Base-by-base conservation (phyloP, 2,888 invertebrate genomes). In the Drosophila lutescens region DNA sequence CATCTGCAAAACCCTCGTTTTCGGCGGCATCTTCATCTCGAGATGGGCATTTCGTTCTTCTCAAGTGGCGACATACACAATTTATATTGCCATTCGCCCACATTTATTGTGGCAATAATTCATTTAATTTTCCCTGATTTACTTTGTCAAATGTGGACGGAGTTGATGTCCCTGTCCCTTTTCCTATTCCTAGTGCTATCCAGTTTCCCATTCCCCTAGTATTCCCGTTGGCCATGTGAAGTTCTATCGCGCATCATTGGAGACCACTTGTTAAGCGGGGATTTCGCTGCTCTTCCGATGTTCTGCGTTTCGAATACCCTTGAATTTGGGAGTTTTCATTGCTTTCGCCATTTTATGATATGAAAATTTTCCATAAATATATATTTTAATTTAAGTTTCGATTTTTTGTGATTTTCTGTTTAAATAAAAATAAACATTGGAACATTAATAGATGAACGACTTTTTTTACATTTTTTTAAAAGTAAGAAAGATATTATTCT, bases 21-120 rank as follows among this genome's bases (percentile, higher is more conserved):
- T 30, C 47, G 9, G 32, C 10, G 17, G 30, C 30, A 15, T 32
- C 26, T 46, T 26, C 40, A 10, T 23, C 20, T 49, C 10, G 7
- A 17, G 10, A 7, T 12, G 10, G 7, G 7, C 5, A 20, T 32
- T 38, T 23, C 12, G 34, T 12, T 36, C 9, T 23, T 59, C 43
- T 70, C 49, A 72, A 72, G 70, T 70, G 54, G 72, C 54, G 54
- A 72, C 55, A 56, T 54, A 73, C 65, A 77, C 82, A 77, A 81
- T 87, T 85, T 83, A 87, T 83, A 85, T 78, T 65, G 76, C 76
- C 68, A 69, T 60, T 63, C 71, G 74, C 73, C 82, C 83, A 71
- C 78, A 79, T 86, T 89, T 86, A 86, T 89, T 89, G 89, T 87
- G 73, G 87, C 87, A 82, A 86, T 86, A 86, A 86, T 89, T 86